phyloP scores from a whole-genome alignment of 2,888 invertebrate genomes.

The Caenorhabditis afra region DNA sequence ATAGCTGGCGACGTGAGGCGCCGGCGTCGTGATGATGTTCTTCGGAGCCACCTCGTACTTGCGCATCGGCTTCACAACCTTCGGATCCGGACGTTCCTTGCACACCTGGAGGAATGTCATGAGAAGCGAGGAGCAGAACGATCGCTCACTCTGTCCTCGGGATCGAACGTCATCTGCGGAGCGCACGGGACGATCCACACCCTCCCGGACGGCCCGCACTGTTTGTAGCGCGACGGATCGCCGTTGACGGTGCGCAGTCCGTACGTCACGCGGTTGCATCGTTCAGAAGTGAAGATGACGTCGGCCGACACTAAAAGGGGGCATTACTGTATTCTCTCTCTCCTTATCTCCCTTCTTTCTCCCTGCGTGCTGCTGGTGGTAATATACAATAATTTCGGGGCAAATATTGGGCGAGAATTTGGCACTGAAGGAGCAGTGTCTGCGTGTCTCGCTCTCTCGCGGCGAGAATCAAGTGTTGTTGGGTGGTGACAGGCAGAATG shows the following conservation, averaged over 20 bases:
- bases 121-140: background rate
- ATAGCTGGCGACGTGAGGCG: slow-evolving; percentile 29
- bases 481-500: slow-evolving; percentile 19
- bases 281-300: slow-evolving; percentile 68
- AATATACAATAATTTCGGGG: slow-evolving; percentile 26
- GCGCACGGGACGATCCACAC: slow-evolving; percentile 72
- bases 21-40: slow-evolving; percentile 56
- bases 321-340: background rate
- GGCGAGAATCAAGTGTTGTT: slow-evolving; percentile 40
- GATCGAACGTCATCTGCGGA: slow-evolving; percentile 66
- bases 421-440: slow-evolving; percentile 14
- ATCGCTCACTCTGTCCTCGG: slow-evolving; percentile 62
- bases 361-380: background rate
- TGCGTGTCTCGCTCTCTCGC: slow-evolving; percentile 8
- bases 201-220: slow-evolving; percentile 66
- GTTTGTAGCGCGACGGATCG: slow-evolving; percentile 64
- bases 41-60: slow-evolving; percentile 41
- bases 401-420: slow-evolving; percentile 46
- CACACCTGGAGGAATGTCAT: slow-evolving; percentile 39
- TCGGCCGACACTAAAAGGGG: slow-evolving; percentile 56
- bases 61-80: slow-evolving; percentile 46
- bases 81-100: slow-evolving; percentile 43
- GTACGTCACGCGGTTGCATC: slow-evolving; percentile 59
- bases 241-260: slow-evolving; percentile 65
- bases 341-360: no score